Base-by-base conservation (phyloP, 1,140 invertebrate species). In the Drosophila miranda region DNA sequence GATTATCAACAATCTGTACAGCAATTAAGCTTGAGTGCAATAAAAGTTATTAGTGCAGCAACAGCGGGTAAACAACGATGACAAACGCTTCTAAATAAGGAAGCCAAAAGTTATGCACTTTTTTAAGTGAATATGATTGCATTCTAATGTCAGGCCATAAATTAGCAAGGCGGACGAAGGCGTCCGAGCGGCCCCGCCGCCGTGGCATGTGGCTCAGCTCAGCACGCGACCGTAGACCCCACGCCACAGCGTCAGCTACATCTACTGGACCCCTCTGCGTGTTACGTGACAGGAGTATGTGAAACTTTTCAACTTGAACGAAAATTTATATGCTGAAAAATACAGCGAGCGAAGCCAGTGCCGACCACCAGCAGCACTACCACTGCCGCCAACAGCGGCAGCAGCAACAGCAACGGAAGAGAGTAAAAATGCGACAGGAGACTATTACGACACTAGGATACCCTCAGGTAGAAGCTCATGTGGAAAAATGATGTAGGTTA, bases 111-210 rank as follows among this genome's bases (percentile, higher is more conserved):
- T 75, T 75, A 75, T 75, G 72, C 70, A 74, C 70, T 74, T 82
- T 81, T 82, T 78, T 84, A 84, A 84, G 80, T 84, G 80, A 84
- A 84, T 84, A 84, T 84, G 80, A 84, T 84, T 84, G 80, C 80
- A 86, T 84, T 84, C 80, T 84, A 84, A 84, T 84, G 80, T 86
- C 80, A 74, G 70, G 76, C 60, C 81, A 84, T 84, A 84, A 84
- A 84, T 84, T 84, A 84, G 81, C 81, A 57, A 62, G 76, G 75
- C 66, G 66, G 64, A 75, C 71, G 43, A 38, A 42, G 49, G 48
- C 67, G 34, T 16, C n/a, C 14, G 21, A 9, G 30, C 30, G 8
- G 30, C 30, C 34, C 34, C 34, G 11, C 34, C 4, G 34, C 11
- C 11, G 11, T 53, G 34, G 55, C 42, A 42, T 68, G 51, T 46